Evolutionary conservation across 2,797 vertebrate species (phyloP), one percentile per base, ranked within the genome.

Genomic region (Gouania willdenowi): DNA sequence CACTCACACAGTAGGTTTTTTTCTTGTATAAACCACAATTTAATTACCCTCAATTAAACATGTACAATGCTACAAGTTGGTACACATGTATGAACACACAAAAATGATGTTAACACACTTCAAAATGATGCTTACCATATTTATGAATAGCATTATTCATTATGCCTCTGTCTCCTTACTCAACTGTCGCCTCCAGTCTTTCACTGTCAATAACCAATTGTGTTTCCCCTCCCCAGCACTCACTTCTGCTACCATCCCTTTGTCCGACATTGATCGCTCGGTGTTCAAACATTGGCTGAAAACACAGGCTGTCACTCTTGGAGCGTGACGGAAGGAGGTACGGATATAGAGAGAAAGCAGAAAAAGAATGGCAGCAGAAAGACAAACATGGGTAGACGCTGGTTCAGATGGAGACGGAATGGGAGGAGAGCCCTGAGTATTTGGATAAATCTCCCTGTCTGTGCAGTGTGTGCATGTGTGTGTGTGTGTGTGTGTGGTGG

Each of bases 201-300:
- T 87, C 74, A 82, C 76, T 85, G 87, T 91, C 88, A 90, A 88
- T 89, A 90, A 87, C 77, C 82, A 85, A 87, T 88, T 89, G 85
- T 87, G 79, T 77, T 69, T 66, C 63, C 59, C 63, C 66, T 60
- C 80, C 71, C 64, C 60, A 18, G 61, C 68, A 46, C 75, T 60
- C 66, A 71, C 70, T 67, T 74, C 54, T 74, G 50, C 75, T 75
- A n/a, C 51, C 55, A 42, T 79, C 71, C 57, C 70, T 85, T 82
- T 82, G 82, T 86, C 79, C 78, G 35, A 71, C 79, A 89, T 87
- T 86, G 87, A 90, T 89, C 72, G 75, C 44, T 65, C 20, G 18
- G 61, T 77, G 78, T 75, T 79, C 81, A 84, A 81, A 83, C 83
- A 84, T 61, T 32, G 63, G 70, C 71, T 59, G 70, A 73, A 86